These are phyloP conservation scores for Metopolophium dirhodum DNA, from an alignment of 1,140 invertebrate species.

Conservation along the genomic window DNA sequence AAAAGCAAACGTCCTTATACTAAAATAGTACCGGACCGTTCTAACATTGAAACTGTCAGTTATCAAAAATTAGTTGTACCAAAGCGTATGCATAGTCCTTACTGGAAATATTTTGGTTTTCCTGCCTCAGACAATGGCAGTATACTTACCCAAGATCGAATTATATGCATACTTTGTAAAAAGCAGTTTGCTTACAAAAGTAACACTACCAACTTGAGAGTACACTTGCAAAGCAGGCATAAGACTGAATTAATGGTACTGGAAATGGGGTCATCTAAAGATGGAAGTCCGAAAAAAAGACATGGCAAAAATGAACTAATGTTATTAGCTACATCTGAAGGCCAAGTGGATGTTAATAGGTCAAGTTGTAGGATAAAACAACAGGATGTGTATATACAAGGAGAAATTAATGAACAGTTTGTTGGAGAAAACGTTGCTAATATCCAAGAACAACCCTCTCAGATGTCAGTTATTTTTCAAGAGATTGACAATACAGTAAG, in stretches of 20 bases:
- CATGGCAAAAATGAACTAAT: slow-evolving; percentile 47
- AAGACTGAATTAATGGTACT: slow-evolving; percentile 64
- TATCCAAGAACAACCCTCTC: slow-evolving; percentile 29
- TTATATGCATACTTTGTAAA: slow-evolving; percentile 70
- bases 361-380: slow-evolving; percentile 34
- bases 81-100: slow-evolving; percentile 70
- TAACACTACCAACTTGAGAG: slow-evolving; percentile 71
- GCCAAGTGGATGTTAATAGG: slow-evolving; percentile 47
- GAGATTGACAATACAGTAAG: slow-evolving; percentile 48
- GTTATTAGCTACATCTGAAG: slow-evolving; percentile 48
- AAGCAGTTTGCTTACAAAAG: slow-evolving; percentile 71
- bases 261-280: slow-evolving; percentile 61
- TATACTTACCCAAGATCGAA: slow-evolving; percentile 71
- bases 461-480: slow-evolving; percentile 39
- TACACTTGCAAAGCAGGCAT: slow-evolving; percentile 72
- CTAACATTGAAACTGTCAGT: slow-evolving; percentile 22
- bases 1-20: slow-evolving; percentile 41
- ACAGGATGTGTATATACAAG: slow-evolving; percentile 42
- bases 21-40: slow-evolving; percentile 28
- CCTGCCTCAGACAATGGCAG: slow-evolving; percentile 69
- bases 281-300: slow-evolving; percentile 35
- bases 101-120: slow-evolving; percentile 74
- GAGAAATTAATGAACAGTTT: slow-evolving; percentile 31
- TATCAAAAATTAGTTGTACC: slow-evolving; percentile 68
- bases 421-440: background rate